Evolutionary conservation across 2,113 vertebrate genomes (phyloP), one percentile per base, ranked within the genome.

Genomic region (Peromyscus maniculatus): DNA sequence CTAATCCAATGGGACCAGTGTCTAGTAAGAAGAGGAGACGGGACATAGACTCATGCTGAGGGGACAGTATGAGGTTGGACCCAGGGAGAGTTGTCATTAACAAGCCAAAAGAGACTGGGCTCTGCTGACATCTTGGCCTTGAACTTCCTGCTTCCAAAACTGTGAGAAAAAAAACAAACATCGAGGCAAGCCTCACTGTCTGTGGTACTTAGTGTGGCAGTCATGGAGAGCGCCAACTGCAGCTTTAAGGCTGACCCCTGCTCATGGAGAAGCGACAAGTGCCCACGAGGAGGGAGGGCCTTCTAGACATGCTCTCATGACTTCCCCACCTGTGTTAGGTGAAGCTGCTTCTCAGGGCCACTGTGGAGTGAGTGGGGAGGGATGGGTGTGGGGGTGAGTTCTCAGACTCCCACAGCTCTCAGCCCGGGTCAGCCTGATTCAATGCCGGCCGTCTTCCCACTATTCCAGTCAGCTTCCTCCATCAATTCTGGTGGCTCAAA

Each of bases 241-340:
- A 1, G 17, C 36, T 0, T 0, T 12, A 39, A n/a, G 3, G 1
- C 4, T 15, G 24, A 69, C 31, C 36, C 9, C 66, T 9, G 19
- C 5, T 79, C 0, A 4, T 5, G 55, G 83, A 72, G 21, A 28
- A 1, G 3, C 7, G 84, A 72, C 12, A 1, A 24, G 86, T 59
- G 7, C 1, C 13, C 1, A 0, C 0, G 10, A 67, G 24, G 33
- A 67, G 22, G 0, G 31, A 59, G n/a, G 0, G 52, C 33, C 2
- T 69, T 59, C 36, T 0, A 17, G 87, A 62, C 3, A 21, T 69
- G 36, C 26, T 17, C 13, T 21, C 52, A 0, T 0, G 69, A 39
- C 2, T 5, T 39, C 64, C n/a, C 49, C 43, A 22, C 15, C 36
- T 43, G 0, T 57, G 6, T 46, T 64, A 21, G n/a, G 13, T 0